Conservation (phyloP, 2,797 vertebrate species). For the Peromyscus aztecus region DNA sequence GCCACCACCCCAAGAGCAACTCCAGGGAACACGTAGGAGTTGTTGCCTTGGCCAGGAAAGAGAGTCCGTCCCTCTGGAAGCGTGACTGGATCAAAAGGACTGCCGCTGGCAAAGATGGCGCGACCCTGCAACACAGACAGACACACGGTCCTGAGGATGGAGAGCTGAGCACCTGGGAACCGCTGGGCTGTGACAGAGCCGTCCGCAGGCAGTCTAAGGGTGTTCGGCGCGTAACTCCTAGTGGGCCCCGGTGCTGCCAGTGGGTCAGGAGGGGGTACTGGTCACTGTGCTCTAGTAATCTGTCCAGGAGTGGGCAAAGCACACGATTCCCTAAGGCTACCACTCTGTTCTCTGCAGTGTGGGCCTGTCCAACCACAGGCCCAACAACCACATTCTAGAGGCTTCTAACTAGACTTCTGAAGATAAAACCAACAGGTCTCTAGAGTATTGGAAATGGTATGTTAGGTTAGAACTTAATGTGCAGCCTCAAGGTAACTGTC, state of each 20-base stretch:
- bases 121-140: conserved; percentile 89
- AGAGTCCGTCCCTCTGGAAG: conserved; percentile 93
- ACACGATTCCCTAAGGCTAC: background rate
- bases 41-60: conserved; percentile 98
- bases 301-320: background rate
- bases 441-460: background rate
- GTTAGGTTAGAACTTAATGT: conserved; percentile 2
- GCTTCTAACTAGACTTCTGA: conserved; percentile 29
- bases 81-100: conserved; percentile 96
- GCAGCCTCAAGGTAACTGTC: conserved; percentile 17
- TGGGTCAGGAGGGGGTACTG: background rate
- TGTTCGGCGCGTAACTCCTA: background rate
- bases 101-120: conserved; percentile 98
- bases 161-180: background rate
- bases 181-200: background rate
- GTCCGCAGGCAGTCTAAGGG: background rate
- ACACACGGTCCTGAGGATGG: conserved; percentile 22
- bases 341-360: background rate
- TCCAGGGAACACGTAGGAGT: conserved; percentile 98
- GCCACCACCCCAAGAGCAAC: conserved; percentile 94
- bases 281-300: background rate
- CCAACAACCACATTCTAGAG: background rate
- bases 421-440: background rate
- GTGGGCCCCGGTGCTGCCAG: background rate
- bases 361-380: background rate